Evolutionary conservation across 2,888 invertebrate genomes (phyloP).

Genomic region (Nymphalis polychloros): DNA sequence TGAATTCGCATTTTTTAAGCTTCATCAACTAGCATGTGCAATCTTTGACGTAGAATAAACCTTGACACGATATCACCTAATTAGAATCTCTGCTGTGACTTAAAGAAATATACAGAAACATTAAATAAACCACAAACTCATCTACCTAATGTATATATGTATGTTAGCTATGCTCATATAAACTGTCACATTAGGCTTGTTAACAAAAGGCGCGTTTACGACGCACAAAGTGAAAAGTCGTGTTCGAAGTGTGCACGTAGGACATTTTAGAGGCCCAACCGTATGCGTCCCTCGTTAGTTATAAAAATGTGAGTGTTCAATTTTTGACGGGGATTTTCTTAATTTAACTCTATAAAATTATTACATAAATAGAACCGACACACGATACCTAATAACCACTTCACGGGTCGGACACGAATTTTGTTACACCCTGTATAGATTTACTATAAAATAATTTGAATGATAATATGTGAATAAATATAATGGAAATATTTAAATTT

Average conservation of each 20-base stretch:
- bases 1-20: too few relatives aligned
- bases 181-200: conserved; percentile 45
- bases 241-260: conserved; percentile 38
- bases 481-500: too few relatives aligned
- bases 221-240: conserved; percentile 66
- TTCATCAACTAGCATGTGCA: too few relatives aligned
- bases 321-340: neutral
- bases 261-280: conserved; percentile 23
- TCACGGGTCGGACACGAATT: too few relatives aligned
- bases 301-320: conserved; percentile 4
- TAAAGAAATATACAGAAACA: neutral
- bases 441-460: too few relatives aligned
- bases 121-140: neutral
- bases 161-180: neutral
- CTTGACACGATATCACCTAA: too few relatives aligned
- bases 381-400: too few relatives aligned
- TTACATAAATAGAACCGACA: too few relatives aligned
- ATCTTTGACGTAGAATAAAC: too few relatives aligned
- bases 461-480: too few relatives aligned
- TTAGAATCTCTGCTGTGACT: neutral
- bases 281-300: conserved; percentile 1
- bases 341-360: too few relatives aligned
- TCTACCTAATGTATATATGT: neutral
- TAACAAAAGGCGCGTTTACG: conserved; percentile 76
- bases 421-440: too few relatives aligned